Evolutionary conservation across 1,140 invertebrate species (phyloP).

Genomic region (Tetramorium parvispinum): DNA sequence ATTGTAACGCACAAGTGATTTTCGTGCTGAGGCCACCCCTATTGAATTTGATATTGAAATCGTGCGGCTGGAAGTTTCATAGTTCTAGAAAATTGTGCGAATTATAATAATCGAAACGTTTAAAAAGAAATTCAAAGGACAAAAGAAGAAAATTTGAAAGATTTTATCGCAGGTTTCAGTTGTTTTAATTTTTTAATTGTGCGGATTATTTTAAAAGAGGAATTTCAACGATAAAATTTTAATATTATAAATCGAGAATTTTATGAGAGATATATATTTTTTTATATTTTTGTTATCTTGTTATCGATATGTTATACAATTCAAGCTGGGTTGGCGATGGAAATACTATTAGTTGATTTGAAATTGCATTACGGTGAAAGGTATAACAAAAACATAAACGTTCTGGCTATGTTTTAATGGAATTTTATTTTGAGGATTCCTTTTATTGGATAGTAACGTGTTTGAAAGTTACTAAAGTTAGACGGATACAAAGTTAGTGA

Average conservation of each 20-base stretch:
- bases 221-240: background rate
- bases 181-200: background rate
- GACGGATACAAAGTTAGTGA: constrained; percentile 14
- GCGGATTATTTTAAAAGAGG: background rate
- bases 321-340: background rate
- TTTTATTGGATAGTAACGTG: constrained; percentile 3
- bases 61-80: background rate
- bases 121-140: background rate
- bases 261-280: background rate
- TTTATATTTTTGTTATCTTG: background rate
- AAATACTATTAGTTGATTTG: background rate
- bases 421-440: constrained; percentile 22
- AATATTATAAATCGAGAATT: background rate
- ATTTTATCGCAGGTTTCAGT: background rate
- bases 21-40: background rate
- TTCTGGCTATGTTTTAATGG: background rate
- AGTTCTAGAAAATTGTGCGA: background rate
- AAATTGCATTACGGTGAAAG: background rate
- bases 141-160: background rate
- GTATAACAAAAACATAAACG: background rate
- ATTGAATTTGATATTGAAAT: background rate
- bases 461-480: constrained; percentile 20
- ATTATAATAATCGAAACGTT: background rate
- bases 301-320: background rate
- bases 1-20: constrained; percentile 25